phyloP scores from a whole-genome alignment of 2,888 invertebrate genomes.

The Lasioglossum calceatum region DNA sequence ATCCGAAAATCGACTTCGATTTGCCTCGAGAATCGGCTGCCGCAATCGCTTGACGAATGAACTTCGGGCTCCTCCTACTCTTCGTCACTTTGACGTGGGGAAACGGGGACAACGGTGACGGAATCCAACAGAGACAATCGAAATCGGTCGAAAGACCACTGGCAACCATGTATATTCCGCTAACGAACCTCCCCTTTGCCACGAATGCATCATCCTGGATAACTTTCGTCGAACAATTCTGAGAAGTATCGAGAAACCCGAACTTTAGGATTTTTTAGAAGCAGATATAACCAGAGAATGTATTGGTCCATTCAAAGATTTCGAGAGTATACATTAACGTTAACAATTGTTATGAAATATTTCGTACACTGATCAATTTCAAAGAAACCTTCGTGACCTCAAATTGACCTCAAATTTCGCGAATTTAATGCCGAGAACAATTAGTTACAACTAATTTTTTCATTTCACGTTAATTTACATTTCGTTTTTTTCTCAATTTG shows the following conservation, averaged over 20 bases:
- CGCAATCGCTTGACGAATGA: conserved; percentile 35
- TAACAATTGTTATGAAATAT: no score
- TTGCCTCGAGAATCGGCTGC: conserved; percentile 34
- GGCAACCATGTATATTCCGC: neutral
- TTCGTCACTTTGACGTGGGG: neutral
- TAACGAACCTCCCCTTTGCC: neutral
- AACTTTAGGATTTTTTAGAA: no score
- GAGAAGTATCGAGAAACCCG: neutral
- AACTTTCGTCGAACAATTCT: neutral
- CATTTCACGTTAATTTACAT: neutral
- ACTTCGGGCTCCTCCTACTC: conserved; percentile 9
- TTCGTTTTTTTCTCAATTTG: neutral
- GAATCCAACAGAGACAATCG: neutral
- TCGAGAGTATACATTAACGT: no score
- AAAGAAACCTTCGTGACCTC: no score
- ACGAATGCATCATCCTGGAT: neutral
- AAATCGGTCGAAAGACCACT: neutral
- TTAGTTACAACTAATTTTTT: neutral
- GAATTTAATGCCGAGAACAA: no score
- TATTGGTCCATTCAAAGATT: no score
- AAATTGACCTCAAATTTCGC: no score
- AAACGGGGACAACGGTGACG: neutral
- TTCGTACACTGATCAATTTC: no score
- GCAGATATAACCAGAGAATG: no score
- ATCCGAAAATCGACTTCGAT: conserved; percentile 70